Conservation (phyloP, 1,140 invertebrate genomes). For the Drosophila pseudoobscura region DNA sequence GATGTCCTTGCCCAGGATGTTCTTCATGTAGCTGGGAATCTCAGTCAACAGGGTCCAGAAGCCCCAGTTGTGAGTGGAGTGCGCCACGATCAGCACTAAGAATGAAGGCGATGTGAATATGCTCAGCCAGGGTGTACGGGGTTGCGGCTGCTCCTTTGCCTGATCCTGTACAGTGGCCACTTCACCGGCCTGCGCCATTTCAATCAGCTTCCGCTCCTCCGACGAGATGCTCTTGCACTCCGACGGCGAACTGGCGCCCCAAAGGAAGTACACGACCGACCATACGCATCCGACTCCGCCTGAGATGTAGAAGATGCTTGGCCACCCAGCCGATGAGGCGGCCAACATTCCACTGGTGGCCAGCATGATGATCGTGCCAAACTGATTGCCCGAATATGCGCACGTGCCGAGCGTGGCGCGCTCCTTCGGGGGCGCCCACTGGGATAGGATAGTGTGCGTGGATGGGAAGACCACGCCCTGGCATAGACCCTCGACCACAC, state of each 20-base stretch:
- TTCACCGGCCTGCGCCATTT: conserved; percentile 67
- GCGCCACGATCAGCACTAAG: conserved; percentile 91
- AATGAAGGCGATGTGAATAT: conserved; percentile 92
- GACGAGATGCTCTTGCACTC: conserved; percentile 85
- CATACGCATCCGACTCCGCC: conserved; percentile 87
- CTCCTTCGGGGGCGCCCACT: conserved; percentile 88
- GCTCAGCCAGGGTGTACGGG: conserved; percentile 87
- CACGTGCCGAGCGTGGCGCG: conserved; percentile 85
- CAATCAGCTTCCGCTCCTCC: conserved; percentile 87
- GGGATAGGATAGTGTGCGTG: conserved; percentile 90
- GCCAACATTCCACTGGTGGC: conserved; percentile 88
- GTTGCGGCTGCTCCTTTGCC: conserved; percentile 50
- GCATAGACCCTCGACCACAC: conserved; percentile 90
- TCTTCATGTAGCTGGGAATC: conserved; percentile 95
- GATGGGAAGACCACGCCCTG: conserved; percentile 92
- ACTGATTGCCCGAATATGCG: conserved; percentile 87
- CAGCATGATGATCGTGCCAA: conserved; percentile 90
- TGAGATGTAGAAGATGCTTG: conserved; percentile 90
- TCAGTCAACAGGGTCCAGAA: conserved; percentile 96
- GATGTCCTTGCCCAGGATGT: conserved; percentile 92
- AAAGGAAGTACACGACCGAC: conserved; percentile 86
- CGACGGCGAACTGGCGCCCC: conserved; percentile 87
- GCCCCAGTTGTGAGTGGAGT: conserved; percentile 96
- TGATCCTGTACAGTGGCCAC: conserved; percentile 12
- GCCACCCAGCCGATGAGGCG: conserved; percentile 88